Base-by-base conservation (phyloP, 2,113 vertebrate species). In the Cepphus grylle region DNA sequence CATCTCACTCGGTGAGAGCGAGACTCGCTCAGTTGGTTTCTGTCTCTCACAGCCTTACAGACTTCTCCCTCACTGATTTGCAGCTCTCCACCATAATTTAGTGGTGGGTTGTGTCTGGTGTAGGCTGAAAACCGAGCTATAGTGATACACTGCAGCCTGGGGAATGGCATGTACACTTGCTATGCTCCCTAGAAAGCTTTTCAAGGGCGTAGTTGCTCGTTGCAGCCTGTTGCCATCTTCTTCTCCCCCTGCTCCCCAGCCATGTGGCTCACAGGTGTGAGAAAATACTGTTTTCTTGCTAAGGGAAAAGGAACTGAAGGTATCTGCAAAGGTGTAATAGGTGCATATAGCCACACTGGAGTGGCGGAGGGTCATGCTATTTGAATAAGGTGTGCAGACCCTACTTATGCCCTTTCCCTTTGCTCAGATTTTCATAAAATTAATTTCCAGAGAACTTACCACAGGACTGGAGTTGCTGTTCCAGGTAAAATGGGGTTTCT, bases 1-100 rank as follows among this genome's bases (percentile, higher is more conserved):
- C 84, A 89, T 96, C 77, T 87, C 86, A 47, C 93, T 94, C 47
- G 29, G 71, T 73, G 88, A 94, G 88, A 86, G 91, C 81, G 83
- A 96, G 95, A 94, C 86, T 96, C 76, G 63, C 91, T 96, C 93
- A 42, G 83, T 84, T 81, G 95, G 94, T 94, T 96, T 93, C 86
- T 4, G 94, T 96, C 96, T 97, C 93, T 40, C 94, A 83, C 95
- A 93, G 47, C 89, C 77, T 50, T 38, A 12, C 52, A 59, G 65
- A 6, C 59, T 87, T 91, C 61, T 93, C 27, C 56, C 65, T 91
- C 73, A 19, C 80, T 84, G 72, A 40, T 87, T 93, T 94, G 30
- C 86, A 91, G 77, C 81, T 88, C 93, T 81, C 8, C 32, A 70
- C 83, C 1, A 1, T 38, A 88, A 71, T 86, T 69, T 34, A 63